Conservation (phyloP, 1,140 invertebrate genomes). For the Drosophila arawakana region DNA sequence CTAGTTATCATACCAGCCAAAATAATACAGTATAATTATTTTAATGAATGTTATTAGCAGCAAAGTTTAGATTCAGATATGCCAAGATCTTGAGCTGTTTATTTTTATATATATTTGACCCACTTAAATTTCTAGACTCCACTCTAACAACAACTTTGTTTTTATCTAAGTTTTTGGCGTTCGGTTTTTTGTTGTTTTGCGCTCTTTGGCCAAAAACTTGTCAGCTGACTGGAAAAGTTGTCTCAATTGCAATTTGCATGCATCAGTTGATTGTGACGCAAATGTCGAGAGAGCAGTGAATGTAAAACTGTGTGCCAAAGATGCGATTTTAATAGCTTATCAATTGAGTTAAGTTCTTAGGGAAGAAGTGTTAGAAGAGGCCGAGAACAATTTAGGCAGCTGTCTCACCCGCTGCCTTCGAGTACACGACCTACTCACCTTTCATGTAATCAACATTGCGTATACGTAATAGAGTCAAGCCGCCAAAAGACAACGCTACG, state of each 20-base stretch:
- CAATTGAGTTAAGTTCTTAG: slow-evolving; percentile 32
- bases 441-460: slow-evolving; percentile 71
- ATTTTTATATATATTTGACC: slow-evolving; percentile 12
- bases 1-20: neutral
- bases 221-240: slow-evolving; percentile 50
- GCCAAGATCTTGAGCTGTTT: neutral
- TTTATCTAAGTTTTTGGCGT: slow-evolving; percentile 11
- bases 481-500: slow-evolving; percentile 29
- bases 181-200: neutral
- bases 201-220: slow-evolving; percentile 12
- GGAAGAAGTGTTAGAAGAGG: no score
- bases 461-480: slow-evolving; percentile 55
- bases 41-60: neutral
- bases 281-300: slow-evolving; percentile 42
- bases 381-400: neutral
- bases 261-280: slow-evolving; percentile 59
- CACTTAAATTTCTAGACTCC: slow-evolving; percentile 9
- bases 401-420: no score
- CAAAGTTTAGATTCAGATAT: neutral
- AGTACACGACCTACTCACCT: slow-evolving; percentile 47
- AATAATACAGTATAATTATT: neutral
- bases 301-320: slow-evolving; percentile 46
- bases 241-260: slow-evolving; percentile 54
- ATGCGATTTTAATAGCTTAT: slow-evolving; percentile 46
- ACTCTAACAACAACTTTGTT: slow-evolving; percentile 2